phyloP scores from a whole-genome alignment of 2,888 invertebrate genomes.

The Phoronis australis region DNA sequence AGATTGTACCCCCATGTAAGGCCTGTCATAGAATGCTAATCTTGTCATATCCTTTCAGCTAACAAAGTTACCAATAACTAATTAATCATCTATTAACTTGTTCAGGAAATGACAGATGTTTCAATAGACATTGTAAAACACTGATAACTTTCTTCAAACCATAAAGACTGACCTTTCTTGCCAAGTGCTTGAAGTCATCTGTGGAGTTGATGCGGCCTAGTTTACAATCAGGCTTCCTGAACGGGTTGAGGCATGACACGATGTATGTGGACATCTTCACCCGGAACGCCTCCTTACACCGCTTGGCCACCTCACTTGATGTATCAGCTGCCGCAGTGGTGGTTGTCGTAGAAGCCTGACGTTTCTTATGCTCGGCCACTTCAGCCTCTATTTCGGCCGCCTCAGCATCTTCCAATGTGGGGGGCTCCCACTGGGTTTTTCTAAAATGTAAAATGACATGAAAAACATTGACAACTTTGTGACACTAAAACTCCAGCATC shows the following conservation, averaged over 20 bases:
- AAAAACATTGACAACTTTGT: not conserved
- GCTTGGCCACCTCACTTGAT: constrained; percentile 60
- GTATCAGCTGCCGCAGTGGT: constrained; percentile 55
- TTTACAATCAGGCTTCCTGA: constrained; percentile 76
- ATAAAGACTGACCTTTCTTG: constrained; percentile 63
- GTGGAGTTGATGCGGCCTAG: constrained; percentile 79
- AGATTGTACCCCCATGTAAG: no score
- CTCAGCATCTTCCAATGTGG: constrained; percentile 39
- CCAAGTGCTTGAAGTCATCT: constrained; percentile 90
- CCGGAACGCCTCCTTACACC: constrained; percentile 81
- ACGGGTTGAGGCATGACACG: constrained; percentile 75
- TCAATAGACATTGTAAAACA: no score
- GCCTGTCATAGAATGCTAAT: no score
- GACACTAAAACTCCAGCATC: not conserved
- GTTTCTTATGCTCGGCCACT: constrained; percentile 41
- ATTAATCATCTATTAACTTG: no score
- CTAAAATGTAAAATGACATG: constrained; percentile 22
- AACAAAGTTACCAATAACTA: no score
- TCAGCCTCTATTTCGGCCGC: constrained; percentile 44
- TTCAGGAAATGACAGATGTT: no score
- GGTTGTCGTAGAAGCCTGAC: constrained; percentile 38
- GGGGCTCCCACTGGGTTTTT: constrained; percentile 55
- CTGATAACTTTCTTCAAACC: no score
- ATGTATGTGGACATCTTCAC: constrained; percentile 57
- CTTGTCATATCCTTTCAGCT: no score